Evolutionary conservation across 1,140 invertebrate genomes (phyloP), one percentile per base, ranked within the genome.

Genomic region (Scylla paramamosain): DNA sequence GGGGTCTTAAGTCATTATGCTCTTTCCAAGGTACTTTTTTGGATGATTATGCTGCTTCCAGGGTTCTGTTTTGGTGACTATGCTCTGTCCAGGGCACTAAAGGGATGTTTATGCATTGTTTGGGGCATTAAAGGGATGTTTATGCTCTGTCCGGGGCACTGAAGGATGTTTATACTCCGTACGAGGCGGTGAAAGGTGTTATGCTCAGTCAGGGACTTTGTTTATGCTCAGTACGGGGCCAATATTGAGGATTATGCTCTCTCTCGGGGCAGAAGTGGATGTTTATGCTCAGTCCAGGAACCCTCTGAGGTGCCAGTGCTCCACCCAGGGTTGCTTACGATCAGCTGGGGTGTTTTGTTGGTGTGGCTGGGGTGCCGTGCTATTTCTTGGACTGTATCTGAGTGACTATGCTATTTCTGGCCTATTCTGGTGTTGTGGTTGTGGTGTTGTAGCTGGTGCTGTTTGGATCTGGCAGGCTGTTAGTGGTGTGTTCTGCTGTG

Each of bases 261-360:
- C 39, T 89, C 39, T 82, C 28, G 39, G 87, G 39, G 39, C 29
- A 4, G 10, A 10, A 46, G 4, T 89, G 39, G 28, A 82, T 20
- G 83, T 28, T 46, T 46, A 46, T 25, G 87, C 87, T 89, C 87
- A 45, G n/a, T 52, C 46, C 31, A 46, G 89, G 89, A 46, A 39
- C n/a, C 16, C 45, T 48, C 31, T 88, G 86, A 28, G 83, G 20
- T 88, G 31, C 20, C 45, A 14, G 46, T 48, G 39, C 12, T 89
- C 39, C 45, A 1, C 48, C 87, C 20, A 39, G 87, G 87, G 87
- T 45, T 87, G 83, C 29, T 32, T 20, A 87, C 10, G 86, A 31
- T 39, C 86, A 31, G 6, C 45, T 45, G 8, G 86, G 86, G 31
- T 12, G 14, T 32, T 8, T 10, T 87, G 31, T 10, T 86, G 28